These are phyloP conservation scores for Ceyx margarethae DNA, from an alignment of 2,113 vertebrate species.

Conservation along the genomic window DNA sequence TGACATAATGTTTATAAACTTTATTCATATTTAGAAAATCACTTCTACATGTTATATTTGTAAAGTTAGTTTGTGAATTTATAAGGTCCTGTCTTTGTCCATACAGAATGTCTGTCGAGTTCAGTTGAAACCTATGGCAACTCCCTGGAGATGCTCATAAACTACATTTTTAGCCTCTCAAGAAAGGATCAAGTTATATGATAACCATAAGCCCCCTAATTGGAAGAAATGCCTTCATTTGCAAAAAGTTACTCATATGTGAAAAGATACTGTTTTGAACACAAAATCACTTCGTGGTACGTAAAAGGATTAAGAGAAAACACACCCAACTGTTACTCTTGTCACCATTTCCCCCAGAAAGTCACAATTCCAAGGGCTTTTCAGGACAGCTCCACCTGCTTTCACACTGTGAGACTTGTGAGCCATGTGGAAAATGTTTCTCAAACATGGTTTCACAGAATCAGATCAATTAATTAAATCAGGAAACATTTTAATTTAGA, in stretches of 20 bases:
- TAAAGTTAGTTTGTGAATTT: not conserved
- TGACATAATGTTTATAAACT: not conserved
- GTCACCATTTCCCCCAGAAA: not conserved
- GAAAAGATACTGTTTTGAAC: not conserved
- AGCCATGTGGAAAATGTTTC: not conserved
- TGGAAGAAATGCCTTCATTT: not conserved
- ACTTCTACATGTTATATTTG: not conserved
- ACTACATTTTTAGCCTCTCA: not conserved
- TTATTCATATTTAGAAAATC: constrained; percentile 16
- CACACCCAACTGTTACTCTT: not conserved
- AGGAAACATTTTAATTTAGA: not conserved
- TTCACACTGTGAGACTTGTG: not conserved
- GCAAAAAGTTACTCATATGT: not conserved
- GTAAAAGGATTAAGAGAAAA: not conserved
- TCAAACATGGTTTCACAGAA: not conserved
- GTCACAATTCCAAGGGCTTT: not conserved
- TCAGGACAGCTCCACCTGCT: not conserved
- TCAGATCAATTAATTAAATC: not conserved
- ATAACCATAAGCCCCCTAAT: not conserved
- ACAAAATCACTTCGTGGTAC: not conserved
- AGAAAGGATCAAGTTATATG: not conserved
- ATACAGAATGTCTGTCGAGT: not conserved
- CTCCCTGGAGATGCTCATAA: not conserved
- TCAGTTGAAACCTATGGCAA: not conserved
- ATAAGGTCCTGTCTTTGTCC: not conserved